Evolutionary conservation across 1,140 invertebrate genomes (phyloP), one percentile per base, ranked within the genome.

Genomic region (Aphelenchoides besseyi): DNA sequence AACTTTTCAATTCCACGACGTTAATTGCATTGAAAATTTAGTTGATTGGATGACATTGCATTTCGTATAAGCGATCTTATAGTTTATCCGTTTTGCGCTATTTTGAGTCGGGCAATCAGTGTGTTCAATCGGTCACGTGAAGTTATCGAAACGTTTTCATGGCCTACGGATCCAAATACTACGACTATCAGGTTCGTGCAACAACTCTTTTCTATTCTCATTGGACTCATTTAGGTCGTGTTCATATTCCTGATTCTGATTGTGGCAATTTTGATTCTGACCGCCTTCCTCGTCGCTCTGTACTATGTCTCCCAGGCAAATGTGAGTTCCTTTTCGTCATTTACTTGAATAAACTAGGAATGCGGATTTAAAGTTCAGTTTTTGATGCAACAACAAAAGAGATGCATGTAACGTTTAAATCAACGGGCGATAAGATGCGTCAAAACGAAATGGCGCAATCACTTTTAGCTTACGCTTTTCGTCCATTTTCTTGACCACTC

Each of bases 91-190:
- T n/a, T n/a, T n/a, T n/a, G n/a, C n/a, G n/a, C n/a, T n/a, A n/a
- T n/a, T n/a, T n/a, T n/a, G n/a, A n/a, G n/a, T n/a, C n/a, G n/a
- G n/a, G n/a, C n/a, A n/a, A n/a, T n/a, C n/a, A n/a, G n/a, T n/a
- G n/a, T n/a, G n/a, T n/a, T n/a, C n/a, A n/a, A n/a, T n/a, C n/a
- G n/a, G n/a, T n/a, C n/a, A n/a, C n/a, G n/a, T n/a, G n/a, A n/a
- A n/a, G n/a, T n/a, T n/a, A n/a, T n/a, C n/a, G n/a, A n/a, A n/a
- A n/a, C 41, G 55, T 59, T 8, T 5, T 18, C 55, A 59, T 59
- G 55, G 5, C 55, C 12, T 59, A 59, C 55, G 55, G 55, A 8
- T 59, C 55, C 5, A 59, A 59, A 8, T 59, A 59, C 18, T 59
- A 59, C 55, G 55, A 59, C 55, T 59, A 59, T 33, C 55, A 48